Base-by-base conservation (phyloP, 1,140 invertebrate genomes). In the Plutomurus gul region DNA sequence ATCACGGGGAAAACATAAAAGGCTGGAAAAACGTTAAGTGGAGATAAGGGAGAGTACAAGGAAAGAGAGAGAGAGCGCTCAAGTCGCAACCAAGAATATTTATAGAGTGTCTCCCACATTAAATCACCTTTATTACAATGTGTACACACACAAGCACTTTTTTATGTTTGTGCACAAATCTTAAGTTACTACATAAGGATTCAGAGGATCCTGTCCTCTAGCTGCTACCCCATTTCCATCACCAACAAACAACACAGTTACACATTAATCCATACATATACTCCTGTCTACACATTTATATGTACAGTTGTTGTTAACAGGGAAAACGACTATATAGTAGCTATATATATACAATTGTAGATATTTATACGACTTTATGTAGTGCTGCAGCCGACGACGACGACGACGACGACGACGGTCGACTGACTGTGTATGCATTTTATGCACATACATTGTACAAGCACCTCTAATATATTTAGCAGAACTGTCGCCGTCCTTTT, bases 61-160 rank as follows among this genome's bases (percentile, higher is more conserved):
- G n/a, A n/a, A n/a, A n/a, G n/a, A n/a, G n/a, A n/a, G n/a, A n/a
- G n/a, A 65, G 36, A 65, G 56, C 30, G 56, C n/a, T n/a, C n/a
- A n/a, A 65, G 56, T 60, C 11, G 51, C 11, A 27, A 36, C 16
- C 30, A 65, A 33, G 56, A 65, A 65, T 65, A 65, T 65, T 65
- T 65, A 65, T 65, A 65, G 56, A 65, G 56, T 65, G 56, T 65
- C 56, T 65, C 56, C 56, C 25, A 65, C 56, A 65, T 65, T 65
- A 65, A 65, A 65, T 65, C 56, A 65, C 56, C 56, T 65, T 65
- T 65, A 65, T 65, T 65, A 65, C 56, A 65, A 65, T 65, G 56
- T 65, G 56, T 65, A 56, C 30, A 65, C 56, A 65, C 56, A 65
- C 56, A 33, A 65, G 56, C 56, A 65, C 56, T 65, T 65, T 65